Evolutionary conservation across 2,888 invertebrate genomes (phyloP), one percentile per base, ranked within the genome.

Genomic region (Orthosia incerta): DNA sequence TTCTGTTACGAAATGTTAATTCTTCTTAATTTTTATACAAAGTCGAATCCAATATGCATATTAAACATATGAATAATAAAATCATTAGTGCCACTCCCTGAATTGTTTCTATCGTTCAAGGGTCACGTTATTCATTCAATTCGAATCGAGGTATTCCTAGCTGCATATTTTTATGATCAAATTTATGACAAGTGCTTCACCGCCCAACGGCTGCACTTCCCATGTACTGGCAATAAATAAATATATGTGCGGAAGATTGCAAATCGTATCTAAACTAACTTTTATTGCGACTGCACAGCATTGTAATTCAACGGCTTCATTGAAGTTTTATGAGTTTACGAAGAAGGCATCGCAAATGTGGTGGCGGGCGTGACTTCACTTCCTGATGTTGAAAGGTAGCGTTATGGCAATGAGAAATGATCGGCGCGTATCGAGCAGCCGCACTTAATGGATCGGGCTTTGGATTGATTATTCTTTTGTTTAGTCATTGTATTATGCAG

Each of bases 251-350:
- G 83, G 87, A 87, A 91, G 91, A 93, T 93, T 90, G 92, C 93
- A 87, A 92, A 93, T 91, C 82, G 91, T 91, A 90, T 91, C 89
- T 92, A 89, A 92, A 93, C 92, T 89, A 90, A 89, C 89, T 92
- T 93, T 92, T 92, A 93, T 91, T 89, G 90, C 89, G 86, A 83
- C 89, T 80, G 82, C 83, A 73, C 84, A 89, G 93, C 93, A 94
- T 95, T 94, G 90, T 91, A 94, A 95, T 95, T 93, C 93, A 90
- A 93, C 93, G 95, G 95, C 91, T 90, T 92, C 89, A 94, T 94
- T 95, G 95, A 95, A 94, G 93, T 95, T 95, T 95, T 95, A 95
- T 93, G 92, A 93, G 91, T 88, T 92, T 92, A 93, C 94, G 90
- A 92, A 92, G 94, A 93, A 93, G 94, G 95, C 94, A 95, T 95